Evolutionary conservation across 2,888 invertebrate genomes (phyloP), one percentile per base, ranked within the genome.

Genomic region (Hydraecia micacea): DNA sequence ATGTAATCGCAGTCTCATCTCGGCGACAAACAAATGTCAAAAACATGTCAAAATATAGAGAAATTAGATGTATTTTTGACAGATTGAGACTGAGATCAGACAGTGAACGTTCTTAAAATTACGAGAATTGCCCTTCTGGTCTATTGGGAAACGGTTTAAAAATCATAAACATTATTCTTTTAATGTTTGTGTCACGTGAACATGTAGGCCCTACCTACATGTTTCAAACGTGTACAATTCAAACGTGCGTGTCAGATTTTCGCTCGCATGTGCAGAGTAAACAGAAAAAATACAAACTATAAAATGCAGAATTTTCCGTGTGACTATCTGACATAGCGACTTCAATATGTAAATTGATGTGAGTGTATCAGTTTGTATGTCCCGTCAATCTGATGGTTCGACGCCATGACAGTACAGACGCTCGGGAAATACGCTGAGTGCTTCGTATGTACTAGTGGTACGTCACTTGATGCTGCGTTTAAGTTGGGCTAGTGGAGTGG

Each of bases 271-370:
- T 68, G 18, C 2, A 36, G 11, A 55, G 5, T 28, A n/a, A 39
- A 75, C 18, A 39, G 15, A 39, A 58, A 55, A 60, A 39, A 28
- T 18, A 32, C n/a, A 76, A 69, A 66, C 77, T 46, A 46, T 55
- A 49, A 69, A 71, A 79, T n/a, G 28, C 28, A 63, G 36, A 67
- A 84, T 46, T 42, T 70, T 71, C 65, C 66, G 42, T 60, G 66
- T 73, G 70, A 49, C n/a, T 69, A 60, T 62, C 58, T 77, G 78
- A 70, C 74, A 73, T 46, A 70, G 67, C 71, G 66, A 73, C 73
- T 85, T 81, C 71, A 76, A 81, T 80, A 83, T 81, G 87, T 79
- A 87, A 86, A 88, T 84, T 77, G 82, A 84, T 87, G 79, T 70
- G 81, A 86, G 80, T 84, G 84, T 86, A 87, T 86, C 88, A 80